Evolutionary conservation across 2,888 invertebrate species (phyloP), one percentile per base, ranked within the genome.

Genomic region (Perizoma flavofasciatum): DNA sequence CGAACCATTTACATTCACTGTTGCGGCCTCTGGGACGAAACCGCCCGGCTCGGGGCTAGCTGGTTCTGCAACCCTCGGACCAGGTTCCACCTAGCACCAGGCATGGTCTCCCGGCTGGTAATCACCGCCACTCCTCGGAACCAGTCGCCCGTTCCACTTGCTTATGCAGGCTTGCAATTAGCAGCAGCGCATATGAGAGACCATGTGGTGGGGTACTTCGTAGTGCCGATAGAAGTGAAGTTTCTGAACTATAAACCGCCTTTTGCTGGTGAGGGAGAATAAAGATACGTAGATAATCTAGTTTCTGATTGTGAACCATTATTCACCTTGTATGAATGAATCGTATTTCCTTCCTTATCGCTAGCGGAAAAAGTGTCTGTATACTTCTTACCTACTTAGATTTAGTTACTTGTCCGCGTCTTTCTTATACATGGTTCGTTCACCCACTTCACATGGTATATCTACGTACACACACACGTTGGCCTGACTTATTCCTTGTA

Each of bases 21-120:
- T 60, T 83, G 82, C 61, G 84, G 85, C 0, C 56, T 89, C 4
- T 86, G 84, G 83, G 71, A 80, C 33, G 82, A 80, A 0, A 72
- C 63, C 0, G 81, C 79, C 4, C 73, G 78, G 4, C 68, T 81
- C 5, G 86, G 86, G 0, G 88, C 88, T 0, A 77, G 76, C 45
- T 89, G 87, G 88, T 47, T 63, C 11, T 80, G 79, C 60, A 77
- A 67, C 22, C 88, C 88, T 4, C 79, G 73, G n/a, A 86, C 80
- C 4, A 79, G 85, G 64, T 73, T 82, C 54, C 74, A 76, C 34
- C 56, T 89, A 10, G 79, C 87, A 4, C 81, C 89, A 41, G 90
- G 90, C 1, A 65, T 88, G 8, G 70, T 54, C 5, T 71, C 74
- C 4, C 69, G 76, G 10, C 46, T 89, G 1, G 71, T 55, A 41